Conservation (phyloP, 2,797 vertebrate genomes). For the Enteromius mattozi region DNA sequence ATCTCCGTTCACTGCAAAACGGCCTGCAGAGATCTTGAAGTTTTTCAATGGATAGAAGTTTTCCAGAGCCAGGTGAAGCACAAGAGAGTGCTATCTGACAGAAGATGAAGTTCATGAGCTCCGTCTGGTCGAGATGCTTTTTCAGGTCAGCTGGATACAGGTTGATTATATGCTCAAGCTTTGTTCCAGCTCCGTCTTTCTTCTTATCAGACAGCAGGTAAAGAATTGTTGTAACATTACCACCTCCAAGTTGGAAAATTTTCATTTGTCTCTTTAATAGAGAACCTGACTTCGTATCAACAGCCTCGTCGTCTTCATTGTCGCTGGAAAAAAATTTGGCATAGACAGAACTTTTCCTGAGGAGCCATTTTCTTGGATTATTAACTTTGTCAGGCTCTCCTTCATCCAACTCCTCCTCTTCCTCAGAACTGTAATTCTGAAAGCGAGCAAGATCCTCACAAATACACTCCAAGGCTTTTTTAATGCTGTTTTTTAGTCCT, state of each 20-base stretch:
- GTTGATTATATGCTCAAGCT: conserved; percentile 73
- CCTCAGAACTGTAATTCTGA: conserved; percentile 73
- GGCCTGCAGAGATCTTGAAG: conserved; percentile 74
- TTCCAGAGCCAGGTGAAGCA: conserved; percentile 56
- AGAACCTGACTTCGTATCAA: neutral
- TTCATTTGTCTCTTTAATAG: conserved; percentile 76
- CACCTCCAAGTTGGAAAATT: conserved; percentile 78
- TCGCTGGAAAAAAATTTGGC: conserved; percentile 76
- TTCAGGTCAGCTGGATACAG: conserved; percentile 73
- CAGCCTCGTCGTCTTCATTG: conserved; percentile 45
- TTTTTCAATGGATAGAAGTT: conserved; percentile 64
- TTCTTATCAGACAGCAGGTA: conserved; percentile 75
- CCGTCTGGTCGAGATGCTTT: neutral
- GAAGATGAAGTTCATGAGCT: conserved; percentile 12
- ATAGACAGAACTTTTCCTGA: conserved; percentile 63
- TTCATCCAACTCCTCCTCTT: conserved; percentile 21
- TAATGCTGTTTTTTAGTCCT: conserved; percentile 74
- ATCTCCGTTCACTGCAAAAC: conserved; percentile 70
- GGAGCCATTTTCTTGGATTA: conserved; percentile 32
- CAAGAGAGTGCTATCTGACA: conserved; percentile 18
- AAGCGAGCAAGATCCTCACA: conserved; percentile 86
- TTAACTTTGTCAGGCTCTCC: conserved; percentile 3
- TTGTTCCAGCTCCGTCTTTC: conserved; percentile 56
- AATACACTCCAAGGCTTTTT: conserved; percentile 81
- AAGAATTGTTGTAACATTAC: conserved; percentile 79